Conservation (phyloP, 2,113 vertebrate species). For the Athene noctua region DNA sequence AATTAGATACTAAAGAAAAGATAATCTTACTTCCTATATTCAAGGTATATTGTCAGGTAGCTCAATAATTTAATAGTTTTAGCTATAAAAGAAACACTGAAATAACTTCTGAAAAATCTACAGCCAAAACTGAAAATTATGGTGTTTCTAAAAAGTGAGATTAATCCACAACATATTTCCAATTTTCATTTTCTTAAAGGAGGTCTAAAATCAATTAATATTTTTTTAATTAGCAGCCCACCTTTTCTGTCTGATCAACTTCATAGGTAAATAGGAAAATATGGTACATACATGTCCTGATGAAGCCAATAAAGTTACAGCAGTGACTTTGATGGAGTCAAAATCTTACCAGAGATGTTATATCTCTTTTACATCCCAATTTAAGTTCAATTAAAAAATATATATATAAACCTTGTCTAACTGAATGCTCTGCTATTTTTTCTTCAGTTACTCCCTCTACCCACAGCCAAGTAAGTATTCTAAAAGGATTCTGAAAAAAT, state of each 20-base stretch:
- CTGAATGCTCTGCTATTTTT: not conserved
- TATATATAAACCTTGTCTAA: not conserved
- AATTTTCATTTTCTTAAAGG: not conserved
- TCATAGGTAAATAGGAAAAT: not conserved
- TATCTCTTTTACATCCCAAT: not conserved
- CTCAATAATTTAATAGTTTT: not conserved
- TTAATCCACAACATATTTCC: not conserved
- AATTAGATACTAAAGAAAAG: not conserved
- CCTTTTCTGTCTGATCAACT: not conserved
- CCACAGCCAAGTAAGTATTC: not conserved
- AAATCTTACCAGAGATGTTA: not conserved
- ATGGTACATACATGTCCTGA: not conserved
- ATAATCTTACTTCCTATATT: not conserved
- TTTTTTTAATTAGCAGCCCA: not conserved
- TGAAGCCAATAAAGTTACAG: not conserved
- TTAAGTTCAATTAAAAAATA: not conserved
- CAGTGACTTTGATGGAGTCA: not conserved
- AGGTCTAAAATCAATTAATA: not conserved
- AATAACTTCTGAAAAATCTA: not conserved
- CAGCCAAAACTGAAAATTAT: not conserved
- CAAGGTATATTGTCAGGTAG: not conserved
- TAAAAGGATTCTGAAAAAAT: not conserved
- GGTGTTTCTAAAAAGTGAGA: not conserved
- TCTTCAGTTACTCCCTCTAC: not conserved
- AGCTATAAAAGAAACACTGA: not conserved